phyloP scores from a whole-genome alignment of 2,888 invertebrate genomes.

The Tholera decimalis region DNA sequence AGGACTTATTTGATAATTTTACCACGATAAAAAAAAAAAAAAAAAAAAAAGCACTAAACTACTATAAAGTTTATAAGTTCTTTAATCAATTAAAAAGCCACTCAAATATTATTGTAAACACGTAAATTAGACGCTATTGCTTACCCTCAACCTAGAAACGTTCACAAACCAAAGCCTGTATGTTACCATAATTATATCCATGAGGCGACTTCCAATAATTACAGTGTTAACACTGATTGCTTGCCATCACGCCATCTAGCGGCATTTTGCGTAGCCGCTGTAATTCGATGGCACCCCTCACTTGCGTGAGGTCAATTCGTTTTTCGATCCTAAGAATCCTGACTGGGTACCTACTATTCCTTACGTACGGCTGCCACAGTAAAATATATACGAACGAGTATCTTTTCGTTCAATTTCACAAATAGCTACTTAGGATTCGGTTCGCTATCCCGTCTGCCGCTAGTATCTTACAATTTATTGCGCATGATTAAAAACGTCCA shows the following conservation, averaged over 20 bases:
- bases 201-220: slow-evolving; percentile 50
- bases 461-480: slow-evolving; percentile 35
- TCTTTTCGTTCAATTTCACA: slow-evolving; percentile 52
- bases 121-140: slow-evolving; percentile 34
- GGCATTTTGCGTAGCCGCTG: slow-evolving; percentile 21
- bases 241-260: slow-evolving; percentile 41
- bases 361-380: slow-evolving; percentile 3
- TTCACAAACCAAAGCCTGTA: slow-evolving; percentile 29
- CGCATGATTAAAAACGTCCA: slow-evolving; percentile 48
- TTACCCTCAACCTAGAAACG: slow-evolving; percentile 14
- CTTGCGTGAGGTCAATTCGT: slow-evolving; percentile 28
- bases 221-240: slow-evolving; percentile 51
- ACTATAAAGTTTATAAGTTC: no score
- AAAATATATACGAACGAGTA: slow-evolving; percentile 32
- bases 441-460: slow-evolving; percentile 26
- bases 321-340: slow-evolving; percentile 9
- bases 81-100: neutral
- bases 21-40: no score
- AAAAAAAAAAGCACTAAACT: no score
- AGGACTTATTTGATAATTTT: no score
- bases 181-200: slow-evolving; percentile 31
- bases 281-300: slow-evolving; percentile 14
- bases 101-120: slow-evolving; percentile 1
- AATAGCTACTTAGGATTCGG: slow-evolving; percentile 45
- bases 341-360: slow-evolving; percentile 2